Evolutionary conservation across 2,113 vertebrate genomes (phyloP), one percentile per base, ranked within the genome.

Genomic region (Typhlomys cinereus): DNA sequence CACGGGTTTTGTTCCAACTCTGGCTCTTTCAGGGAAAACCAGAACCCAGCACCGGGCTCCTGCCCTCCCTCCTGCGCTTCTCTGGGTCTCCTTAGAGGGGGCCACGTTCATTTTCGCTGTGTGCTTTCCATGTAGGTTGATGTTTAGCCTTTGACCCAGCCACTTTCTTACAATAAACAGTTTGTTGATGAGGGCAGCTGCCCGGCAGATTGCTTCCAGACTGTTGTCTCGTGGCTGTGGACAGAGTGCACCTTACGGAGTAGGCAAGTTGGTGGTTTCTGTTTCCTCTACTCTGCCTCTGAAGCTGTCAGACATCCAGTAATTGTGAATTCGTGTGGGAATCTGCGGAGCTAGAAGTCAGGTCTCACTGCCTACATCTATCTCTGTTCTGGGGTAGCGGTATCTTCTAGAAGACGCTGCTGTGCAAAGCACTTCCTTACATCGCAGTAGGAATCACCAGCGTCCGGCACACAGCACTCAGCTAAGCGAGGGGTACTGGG

Each of bases 121-220:
- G 95, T 48, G 96, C 97, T 97, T 98, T 97, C 82, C 69, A 96
- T 95, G 97, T 92, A 93, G 95, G 96, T 95, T 98, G 98, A 97
- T 36, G 93, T 97, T 97, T 98, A 97, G 96, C 98, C 98, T 98
- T 98, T 98, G 98, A 98, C 98, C 98, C 96, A 95, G 92, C 95
- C 97, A 98, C 98, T 98, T 98, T 98, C 97, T 98, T 98, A 98
- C 97, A 98, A 98, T 98, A 98, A 98, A 98, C 98, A 98, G 96
- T 97, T 97, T 98, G 98, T 97, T 98, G 98, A 98, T 98, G 98
- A 98, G 98, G 98, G 97, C 97, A 97, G 98, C 98, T 98, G 98
- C 97, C 96, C 93, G 59, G 66, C 95, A 97, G 98, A 99, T 99
- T 98, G 98, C 94, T 99, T 99, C 98, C 98, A 99, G 98, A 98